Evolutionary conservation across 1,140 invertebrate genomes (phyloP), one percentile per base, ranked within the genome.

Genomic region (Drosophila mauritiana): DNA sequence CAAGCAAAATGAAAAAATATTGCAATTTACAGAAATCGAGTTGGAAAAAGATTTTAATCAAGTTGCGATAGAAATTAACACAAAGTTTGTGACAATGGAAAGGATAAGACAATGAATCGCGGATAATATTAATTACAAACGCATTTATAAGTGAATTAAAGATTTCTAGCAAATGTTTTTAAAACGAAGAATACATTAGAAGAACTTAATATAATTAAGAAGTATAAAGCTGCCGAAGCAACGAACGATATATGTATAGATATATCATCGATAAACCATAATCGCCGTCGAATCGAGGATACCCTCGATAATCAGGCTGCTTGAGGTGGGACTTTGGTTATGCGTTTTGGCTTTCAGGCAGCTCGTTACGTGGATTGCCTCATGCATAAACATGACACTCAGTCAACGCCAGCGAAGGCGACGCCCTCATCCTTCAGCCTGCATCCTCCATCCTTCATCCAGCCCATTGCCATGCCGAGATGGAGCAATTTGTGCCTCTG

Each of bases 331-430:
- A 1, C 25, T 49, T 53, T 53, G 20, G 55, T 72, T 59, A 52
- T 73, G 54, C 67, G 43, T 72, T 72, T 59, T 58, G 53, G 45
- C 65, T 72, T 72, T 73, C 46, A 36, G 53, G 53, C 72, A 74
- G 72, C 73, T 58, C 72, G 72, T 73, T 73, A 73, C 40, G 36
- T 67, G 73, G 73, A 76, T 67, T 67, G 42, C 40, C 74, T 81
- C 82, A 85, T 85, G 82, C 78, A 85, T 86, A 85, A 85, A 82
- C 78, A 86, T 84, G 81, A 73, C 82, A 84, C 69, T 85, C 80
- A 78, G 78, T 86, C 73, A 80, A 65, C 73, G 59, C 13, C 59
- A 42, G 27, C 49, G 63, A 58, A 42, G 46, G 42, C 3, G 12
- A 11, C 42, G 13, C 4, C 11, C 43, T 4, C 22, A 36, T 7